These are phyloP conservation scores for Ascaphus truei DNA, from an alignment of 2,113 vertebrate genomes.

Conservation along the genomic window DNA sequence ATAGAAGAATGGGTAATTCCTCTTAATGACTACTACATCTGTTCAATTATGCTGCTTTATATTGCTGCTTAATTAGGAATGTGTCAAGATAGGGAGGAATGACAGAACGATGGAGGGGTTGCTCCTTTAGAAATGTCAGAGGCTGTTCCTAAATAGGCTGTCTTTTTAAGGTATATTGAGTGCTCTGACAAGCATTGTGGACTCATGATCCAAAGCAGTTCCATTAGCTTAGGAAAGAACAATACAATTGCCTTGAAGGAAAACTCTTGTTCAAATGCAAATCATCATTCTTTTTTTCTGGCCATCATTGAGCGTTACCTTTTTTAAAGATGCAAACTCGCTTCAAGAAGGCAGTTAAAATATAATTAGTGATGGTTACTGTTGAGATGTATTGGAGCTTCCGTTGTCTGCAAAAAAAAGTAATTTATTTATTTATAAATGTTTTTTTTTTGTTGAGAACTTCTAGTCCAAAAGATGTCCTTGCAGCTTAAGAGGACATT, in stretches of 20 bases:
- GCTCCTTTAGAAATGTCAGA: constrained; percentile 55
- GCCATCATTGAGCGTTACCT: no score
- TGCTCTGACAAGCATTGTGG: constrained; percentile 46
- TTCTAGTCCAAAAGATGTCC: no score
- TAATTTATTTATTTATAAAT: no score
- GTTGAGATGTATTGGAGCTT: no score
- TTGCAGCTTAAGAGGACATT: no score
- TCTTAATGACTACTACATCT: constrained; percentile 66
- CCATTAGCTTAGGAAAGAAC: constrained; percentile 42
- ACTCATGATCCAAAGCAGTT: constrained; percentile 55
- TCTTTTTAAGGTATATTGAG: constrained; percentile 49
- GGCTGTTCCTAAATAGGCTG: constrained; percentile 52
- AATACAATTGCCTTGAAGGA: constrained; percentile 32
- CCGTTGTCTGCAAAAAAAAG: no score
- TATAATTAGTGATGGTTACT: no score
- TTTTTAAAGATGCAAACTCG: no score
- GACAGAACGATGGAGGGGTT: constrained; percentile 35
- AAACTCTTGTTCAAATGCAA: no score
- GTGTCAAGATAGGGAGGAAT: constrained; percentile 53
- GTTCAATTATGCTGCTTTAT: constrained; percentile 63
- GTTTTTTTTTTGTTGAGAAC: no score
- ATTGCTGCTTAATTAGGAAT: constrained; percentile 65
- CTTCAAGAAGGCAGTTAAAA: no score
- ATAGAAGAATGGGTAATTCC: constrained; percentile 62
- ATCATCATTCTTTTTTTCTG: no score